Percentiles rank a stretch among this genome's conserved stretches.
These are phyloP conservation scores for Apis mellifera DNA, from an alignment of 1,140 invertebrate genomes.

Conservation along the genomic window Amel_HAv3.1 CM009943.2:5730501-5731000, in stretches of 20 bases:
- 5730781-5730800: slow-evolving; percentile 97
- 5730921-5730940: slow-evolving; percentile 88
- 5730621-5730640: slow-evolving; percentile 99
- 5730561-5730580: slow-evolving; percentile 98
- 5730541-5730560: slow-evolving; percentile 98
- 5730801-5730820: slow-evolving; percentile 95
- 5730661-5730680: slow-evolving; percentile 92
- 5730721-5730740: slow-evolving; percentile 96
- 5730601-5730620: slow-evolving; percentile 95
- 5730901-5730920: slow-evolving; percentile 98
- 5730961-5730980: slow-evolving; percentile 96
- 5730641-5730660: slow-evolving; percentile 98
- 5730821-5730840: slow-evolving; percentile 92
- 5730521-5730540: slow-evolving; percentile 99
- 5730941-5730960: slow-evolving; percentile 93
- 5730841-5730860: slow-evolving; percentile 93
- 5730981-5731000: slow-evolving; percentile 95
- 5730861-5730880: slow-evolving; percentile 98
- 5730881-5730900: slow-evolving; percentile 99
- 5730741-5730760: slow-evolving; percentile 98
- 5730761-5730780: slow-evolving; percentile 98
- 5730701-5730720: slow-evolving; percentile 95
- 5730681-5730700: slow-evolving; percentile 98
- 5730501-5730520: slow-evolving; percentile 99
- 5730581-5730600: slow-evolving; percentile 98